Conservation (phyloP, 2,113 vertebrate genomes). For the Thoracochromis brauschi region DNA sequence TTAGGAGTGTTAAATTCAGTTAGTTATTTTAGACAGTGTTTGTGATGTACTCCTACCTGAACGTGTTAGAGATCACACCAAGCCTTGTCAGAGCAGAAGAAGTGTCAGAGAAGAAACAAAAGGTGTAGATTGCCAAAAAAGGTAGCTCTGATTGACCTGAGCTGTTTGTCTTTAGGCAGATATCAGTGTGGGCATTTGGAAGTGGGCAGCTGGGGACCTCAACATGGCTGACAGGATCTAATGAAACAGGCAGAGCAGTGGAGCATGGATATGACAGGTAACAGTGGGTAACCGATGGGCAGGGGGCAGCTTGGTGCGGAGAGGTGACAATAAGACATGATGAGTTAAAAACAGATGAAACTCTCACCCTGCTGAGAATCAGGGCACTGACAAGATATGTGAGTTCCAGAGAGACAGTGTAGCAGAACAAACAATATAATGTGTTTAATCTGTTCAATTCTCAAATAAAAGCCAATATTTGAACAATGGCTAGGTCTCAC, state of each 20-base stretch:
- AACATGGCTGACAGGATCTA: background rate
- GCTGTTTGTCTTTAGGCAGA: background rate
- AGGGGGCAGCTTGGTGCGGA: background rate
- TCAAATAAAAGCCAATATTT: background rate
- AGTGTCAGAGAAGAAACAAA: background rate
- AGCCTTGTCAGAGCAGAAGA: background rate
- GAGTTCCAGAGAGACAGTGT: background rate
- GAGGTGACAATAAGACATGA: background rate
- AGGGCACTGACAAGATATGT: background rate
- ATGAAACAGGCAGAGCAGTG: background rate
- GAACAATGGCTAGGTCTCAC: background rate
- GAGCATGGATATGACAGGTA: background rate
- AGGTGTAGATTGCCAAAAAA: background rate
- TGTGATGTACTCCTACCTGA: background rate
- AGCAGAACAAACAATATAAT: background rate
- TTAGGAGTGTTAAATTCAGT: background rate
- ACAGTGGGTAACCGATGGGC: background rate
- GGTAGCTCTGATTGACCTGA: background rate
- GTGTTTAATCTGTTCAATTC: background rate
- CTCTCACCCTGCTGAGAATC: background rate
- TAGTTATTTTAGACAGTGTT: background rate
- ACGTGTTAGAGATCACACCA: background rate
- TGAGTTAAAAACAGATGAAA: background rate
- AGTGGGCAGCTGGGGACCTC: background rate
- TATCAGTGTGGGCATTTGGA: background rate